Evolutionary conservation across 2,888 invertebrate species (phyloP), one percentile per base, ranked within the genome.

Genomic region (Masnerella sp.): DNA sequence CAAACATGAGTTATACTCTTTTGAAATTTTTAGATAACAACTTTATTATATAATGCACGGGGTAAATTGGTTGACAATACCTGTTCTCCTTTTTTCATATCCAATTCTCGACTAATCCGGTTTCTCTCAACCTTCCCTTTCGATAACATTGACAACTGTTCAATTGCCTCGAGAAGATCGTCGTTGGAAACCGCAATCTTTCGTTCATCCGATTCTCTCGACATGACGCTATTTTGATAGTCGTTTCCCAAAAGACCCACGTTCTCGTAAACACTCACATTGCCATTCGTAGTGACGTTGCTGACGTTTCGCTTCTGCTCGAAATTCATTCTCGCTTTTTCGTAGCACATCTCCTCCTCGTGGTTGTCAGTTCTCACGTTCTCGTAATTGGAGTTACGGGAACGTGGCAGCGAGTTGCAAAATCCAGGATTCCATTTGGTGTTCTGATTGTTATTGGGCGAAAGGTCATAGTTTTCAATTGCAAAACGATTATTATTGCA

Each of bases 151-250:
- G 87, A 90, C 64, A 87, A 88, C 88, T 86, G 86, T 78, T 81
- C 87, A 68, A 81, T 87, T 30, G 82, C 88, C 77, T 87, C 87
- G 28, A 88, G 83, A 18, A 88, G 85, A 74, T 88, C 88, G 75
- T 88, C 87, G 79, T 88, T 88, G 59, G 85, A 85, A 72, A 89
- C 87, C 5, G 89, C 88, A 68, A 89, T 85, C 77, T 89, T 89
- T 70, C 88, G 89, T 68, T 89, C 89, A 34, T 88, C 87, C 15
- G 88, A 82, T 58, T 89, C 88, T 54, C 84, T 83, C 7, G 79
- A 78, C 61, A 78, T 73, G 40, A 79, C 77, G 74, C 25, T 79
- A 75, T 79, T 77, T 22, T 62, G 65, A 5, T 70, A 67, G 25
- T 77, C 79, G 25, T 79, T 78, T 14, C 62, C 68, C n/a, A 76